phyloP scores from a whole-genome alignment of 2,797 vertebrate genomes.

The Catostomus latipinnis region DNA sequence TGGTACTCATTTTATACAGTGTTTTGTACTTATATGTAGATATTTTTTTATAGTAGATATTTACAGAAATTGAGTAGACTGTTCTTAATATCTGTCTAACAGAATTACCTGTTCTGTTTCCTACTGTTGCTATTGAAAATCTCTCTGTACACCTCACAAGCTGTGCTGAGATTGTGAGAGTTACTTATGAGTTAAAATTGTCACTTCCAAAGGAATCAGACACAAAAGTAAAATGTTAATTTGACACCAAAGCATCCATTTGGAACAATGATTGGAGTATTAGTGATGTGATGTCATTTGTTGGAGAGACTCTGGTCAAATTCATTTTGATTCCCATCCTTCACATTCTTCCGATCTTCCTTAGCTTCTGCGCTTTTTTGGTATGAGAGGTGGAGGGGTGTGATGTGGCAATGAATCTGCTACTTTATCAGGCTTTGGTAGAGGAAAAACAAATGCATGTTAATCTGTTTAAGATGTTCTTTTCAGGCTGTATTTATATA shows the following conservation, averaged over 20 bases:
- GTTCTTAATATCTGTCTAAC: neutral
- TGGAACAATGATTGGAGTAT: neutral
- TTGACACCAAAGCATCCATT: conserved; percentile 33
- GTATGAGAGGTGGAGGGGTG: conserved; percentile 70
- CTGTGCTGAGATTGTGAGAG: no score
- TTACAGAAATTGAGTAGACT: neutral
- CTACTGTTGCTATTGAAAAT: neutral
- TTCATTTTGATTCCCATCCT: conserved; percentile 22
- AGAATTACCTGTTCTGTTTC: neutral
- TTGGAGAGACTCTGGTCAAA: neutral
- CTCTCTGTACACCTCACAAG: no score
- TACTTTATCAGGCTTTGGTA: conserved; percentile 73
- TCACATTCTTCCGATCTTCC: conserved; percentile 56
- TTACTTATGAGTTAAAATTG: neutral
- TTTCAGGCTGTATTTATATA: neutral
- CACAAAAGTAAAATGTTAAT: neutral
- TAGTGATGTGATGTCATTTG: neutral
- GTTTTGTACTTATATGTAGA: neutral
- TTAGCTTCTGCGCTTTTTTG: conserved; percentile 74
- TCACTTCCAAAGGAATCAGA: no score
- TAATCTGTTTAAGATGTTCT: neutral
- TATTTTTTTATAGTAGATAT: no score
- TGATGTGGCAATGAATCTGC: conserved; percentile 58
- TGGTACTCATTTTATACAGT: conserved; percentile 32
- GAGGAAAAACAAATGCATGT: conserved; percentile 33